Evolutionary conservation across 2,888 invertebrate genomes (phyloP).

Genomic region (Polyploca ridens): DNA sequence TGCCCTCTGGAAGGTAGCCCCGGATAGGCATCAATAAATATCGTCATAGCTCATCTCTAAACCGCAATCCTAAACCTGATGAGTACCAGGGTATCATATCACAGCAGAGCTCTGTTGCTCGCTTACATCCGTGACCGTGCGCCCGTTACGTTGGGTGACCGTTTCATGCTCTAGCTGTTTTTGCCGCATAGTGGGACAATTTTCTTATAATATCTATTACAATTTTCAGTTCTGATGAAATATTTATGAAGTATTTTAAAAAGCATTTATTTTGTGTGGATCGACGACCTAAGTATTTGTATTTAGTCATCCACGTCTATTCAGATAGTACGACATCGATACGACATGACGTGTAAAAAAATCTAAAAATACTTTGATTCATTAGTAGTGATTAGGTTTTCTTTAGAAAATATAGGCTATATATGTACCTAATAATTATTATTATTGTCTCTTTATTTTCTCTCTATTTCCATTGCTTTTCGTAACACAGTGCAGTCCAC

Average conservation of each 20-base stretch:
- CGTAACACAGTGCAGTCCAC: constrained; percentile 6
- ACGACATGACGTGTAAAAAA: no score
- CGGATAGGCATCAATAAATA: not conserved
- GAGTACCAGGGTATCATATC: constrained; percentile 34
- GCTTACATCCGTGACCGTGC: constrained; percentile 21
- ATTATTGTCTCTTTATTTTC: not conserved
- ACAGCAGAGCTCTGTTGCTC: constrained; percentile 38
- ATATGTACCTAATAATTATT: not conserved
- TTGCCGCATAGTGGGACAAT: not conserved
- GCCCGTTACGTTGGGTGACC: not conserved
- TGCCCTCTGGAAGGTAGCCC: no score
- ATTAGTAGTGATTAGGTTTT: no score
- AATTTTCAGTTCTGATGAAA: no score
- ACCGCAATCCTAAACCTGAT: constrained; percentile 13
- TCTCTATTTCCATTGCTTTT: not conserved
- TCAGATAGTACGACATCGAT: no score
- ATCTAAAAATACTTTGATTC: no score
- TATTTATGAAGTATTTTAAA: no score
- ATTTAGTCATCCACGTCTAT: no score
- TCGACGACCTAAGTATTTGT: no score
- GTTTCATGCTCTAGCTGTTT: constrained; percentile 5
- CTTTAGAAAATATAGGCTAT: no score
- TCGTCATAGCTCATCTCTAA: not conserved
- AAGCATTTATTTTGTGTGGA: no score
- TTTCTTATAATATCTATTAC: not conserved